Evolutionary conservation across 2,888 invertebrate genomes (phyloP), one percentile per base, ranked within the genome.

Genomic region (Seira ritae): DNA sequence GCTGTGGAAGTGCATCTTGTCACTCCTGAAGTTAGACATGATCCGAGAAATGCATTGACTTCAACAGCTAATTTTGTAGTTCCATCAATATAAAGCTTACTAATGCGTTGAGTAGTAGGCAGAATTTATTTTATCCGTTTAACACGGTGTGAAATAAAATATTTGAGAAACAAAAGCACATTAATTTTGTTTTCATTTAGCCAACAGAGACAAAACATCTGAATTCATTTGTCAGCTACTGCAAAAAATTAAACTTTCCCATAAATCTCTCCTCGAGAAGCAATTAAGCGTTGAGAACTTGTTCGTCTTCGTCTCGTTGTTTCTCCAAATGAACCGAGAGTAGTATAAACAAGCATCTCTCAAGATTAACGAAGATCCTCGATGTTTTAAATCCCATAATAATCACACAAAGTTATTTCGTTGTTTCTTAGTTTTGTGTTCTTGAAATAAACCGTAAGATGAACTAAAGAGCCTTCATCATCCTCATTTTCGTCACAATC

Each of bases 11-110:
- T 85, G 6, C 66, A 84, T 17, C 66, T 85, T 0, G 62, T 42
- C 12, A 69, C 81, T n/a, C 78, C 80, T 1, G 85, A 85, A 72
- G 85, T 85, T n/a, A 42, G 84, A 37, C 10, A 74, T 50, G 85
- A 85, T 79, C 85, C 85, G 0, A 37, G 17, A n/a, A 62, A 71
- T 19, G 71, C 84, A 23, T 46, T 85, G 8, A 75, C 71, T 1
- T 50, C 50, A 12, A 8, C 50, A 8, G 17, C 3, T 8, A 50
- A 1, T 15, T 3, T 50, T 50, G 15, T 50, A 2, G 50, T 50
- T 12, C 50, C 50, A 15, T 2, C 50, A 2, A 15, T 15, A 8
- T 50, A 15, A 50, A 8, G 3, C 12, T 50, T 50, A 50, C n/a
- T n/a, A n/a, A n/a, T n/a, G n/a, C n/a, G n/a, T n/a, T n/a, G n/a